A percentile compares a stretch with the other conserved stretches of the same genome.
Evolutionary conservation across 2,888 invertebrate genomes (phyloP).

Genomic region (Phymatocera aterrima): DNA sequence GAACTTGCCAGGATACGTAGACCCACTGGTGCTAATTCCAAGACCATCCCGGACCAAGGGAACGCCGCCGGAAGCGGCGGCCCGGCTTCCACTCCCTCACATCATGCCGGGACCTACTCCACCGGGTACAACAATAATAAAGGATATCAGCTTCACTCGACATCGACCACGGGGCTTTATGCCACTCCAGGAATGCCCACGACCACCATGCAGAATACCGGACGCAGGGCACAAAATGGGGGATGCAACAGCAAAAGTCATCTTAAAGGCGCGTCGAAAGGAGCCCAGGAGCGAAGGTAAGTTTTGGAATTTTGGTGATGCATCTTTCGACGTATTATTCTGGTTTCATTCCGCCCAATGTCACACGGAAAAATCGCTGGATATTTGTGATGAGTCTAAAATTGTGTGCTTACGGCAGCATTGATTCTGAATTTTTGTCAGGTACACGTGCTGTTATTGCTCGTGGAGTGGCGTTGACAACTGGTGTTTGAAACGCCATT

Average conservation of each 20-base stretch:
- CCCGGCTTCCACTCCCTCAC: slow-evolving; percentile 51
- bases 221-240: slow-evolving; percentile 66
- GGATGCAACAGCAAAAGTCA: slow-evolving; percentile 72
- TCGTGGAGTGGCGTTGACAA: slow-evolving; percentile 95
- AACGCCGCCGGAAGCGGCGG: slow-evolving; percentile 49
- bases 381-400: neutral
- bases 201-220: slow-evolving; percentile 62
- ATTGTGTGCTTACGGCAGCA: neutral
- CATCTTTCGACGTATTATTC: neutral
- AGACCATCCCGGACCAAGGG: slow-evolving; percentile 59
- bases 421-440: slow-evolving; percentile 45
- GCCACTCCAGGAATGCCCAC: slow-evolving; percentile 63
- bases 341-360: too few species aligned
- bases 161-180: slow-evolving; percentile 59
- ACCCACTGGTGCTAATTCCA: slow-evolving; percentile 70
- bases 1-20: slow-evolving; percentile 89
- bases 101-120: slow-evolving; percentile 56
- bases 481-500: slow-evolving; percentile 94
- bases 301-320: slow-evolving; percentile 4
- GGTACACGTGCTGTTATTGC: slow-evolving; percentile 92
- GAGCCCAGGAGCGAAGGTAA: slow-evolving; percentile 67
- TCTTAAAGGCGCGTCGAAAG: slow-evolving; percentile 66
- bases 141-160: slow-evolving; percentile 64
- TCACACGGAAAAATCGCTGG: too few species aligned
- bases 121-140: slow-evolving; percentile 64